Conservation (phyloP, 1,140 invertebrate genomes). For the Zaprionus tsacasi region DNA sequence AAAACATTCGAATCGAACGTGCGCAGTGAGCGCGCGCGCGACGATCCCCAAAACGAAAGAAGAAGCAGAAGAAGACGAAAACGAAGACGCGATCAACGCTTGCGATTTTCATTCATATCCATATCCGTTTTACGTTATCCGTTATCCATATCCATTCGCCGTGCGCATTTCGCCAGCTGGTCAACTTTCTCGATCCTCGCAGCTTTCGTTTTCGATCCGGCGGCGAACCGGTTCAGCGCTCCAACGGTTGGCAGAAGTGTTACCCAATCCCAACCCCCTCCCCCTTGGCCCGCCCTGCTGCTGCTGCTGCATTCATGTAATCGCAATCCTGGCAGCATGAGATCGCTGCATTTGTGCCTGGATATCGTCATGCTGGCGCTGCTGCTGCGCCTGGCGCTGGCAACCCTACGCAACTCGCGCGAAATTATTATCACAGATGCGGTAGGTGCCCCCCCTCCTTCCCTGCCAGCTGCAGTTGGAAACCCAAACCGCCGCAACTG, state of each 20-base stretch:
- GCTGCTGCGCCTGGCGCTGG: slow-evolving; percentile 60
- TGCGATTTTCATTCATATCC: slow-evolving; percentile 62
- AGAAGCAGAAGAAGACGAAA: slow-evolving; percentile 12
- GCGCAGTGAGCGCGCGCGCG: slow-evolving; percentile 57
- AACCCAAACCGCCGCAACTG: not conserved
- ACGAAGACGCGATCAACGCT: slow-evolving; percentile 34
- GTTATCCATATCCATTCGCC: slow-evolving; percentile 48
- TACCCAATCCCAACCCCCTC: slow-evolving; percentile 55
- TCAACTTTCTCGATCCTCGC: slow-evolving; percentile 18
- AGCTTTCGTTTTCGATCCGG: slow-evolving; percentile 44
- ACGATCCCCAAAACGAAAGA: not conserved
- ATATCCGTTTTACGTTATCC: slow-evolving; percentile 39
- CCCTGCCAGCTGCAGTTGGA: not conserved
- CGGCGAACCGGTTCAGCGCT: slow-evolving; percentile 58
- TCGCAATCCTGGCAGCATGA: slow-evolving; percentile 70
- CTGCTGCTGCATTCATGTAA: slow-evolving; percentile 59
- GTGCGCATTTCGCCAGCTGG: slow-evolving; percentile 33
- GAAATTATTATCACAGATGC: slow-evolving; percentile 83
- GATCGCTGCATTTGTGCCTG: slow-evolving; percentile 54
- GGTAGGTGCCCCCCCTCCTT: slow-evolving; percentile 56
- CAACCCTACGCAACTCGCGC: slow-evolving; percentile 68
- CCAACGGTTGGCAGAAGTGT: slow-evolving; percentile 49
- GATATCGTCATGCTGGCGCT: slow-evolving; percentile 49
- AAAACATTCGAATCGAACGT: slow-evolving; percentile 78
- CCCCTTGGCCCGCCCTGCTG: too few relatives aligned